Base-by-base conservation (phyloP, 2,888 invertebrate genomes). In the Drosophila falleni region DNA sequence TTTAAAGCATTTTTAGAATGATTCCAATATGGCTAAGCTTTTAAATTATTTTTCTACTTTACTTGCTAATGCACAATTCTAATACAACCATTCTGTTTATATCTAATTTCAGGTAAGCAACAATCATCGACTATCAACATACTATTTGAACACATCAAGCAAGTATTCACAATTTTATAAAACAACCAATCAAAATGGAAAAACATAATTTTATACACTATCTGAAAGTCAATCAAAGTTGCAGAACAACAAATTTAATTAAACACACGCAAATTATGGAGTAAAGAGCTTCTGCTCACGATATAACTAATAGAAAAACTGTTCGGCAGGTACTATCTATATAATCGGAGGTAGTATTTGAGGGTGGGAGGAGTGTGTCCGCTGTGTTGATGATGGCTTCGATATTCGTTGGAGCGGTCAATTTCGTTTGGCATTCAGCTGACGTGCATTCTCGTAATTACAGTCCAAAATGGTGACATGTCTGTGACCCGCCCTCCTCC, bases 361-460 rank as follows among this genome's bases (percentile, higher is more conserved):
- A 33, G 33, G 19, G 31, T 35, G 33, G 16, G 44, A 44, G 23
- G 42, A 19, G 42, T 13, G 19, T 11, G 39, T 37, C 29, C 56
- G 39, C 15, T 56, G 49, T 10, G 23, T 51, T 26, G 51, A 55
- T 39, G 65, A 72, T 77, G 72, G 80, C 77, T 77, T 37, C 71
- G 77, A 83, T 84, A 70, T 70, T 49, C 73, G 70, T 55, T 81
- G 53, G 68, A 81, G 73, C 84, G 81, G 72, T 74, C 76, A 80
- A 54, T 69, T 67, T 39, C 19, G 42, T 39, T 37, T 68, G 59
- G 58, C 61, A 53, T 46, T 58, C 55, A 54, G 71, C 62, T 83
- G 77, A 77, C 84, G 84, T 87, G 85, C 72, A 74, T 64, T 73
- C 56, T 71, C 77, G 80, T 88, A 88, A 86, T 86, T 86, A 88